Evolutionary conservation across 2,113 vertebrate species (phyloP), one percentile per base, ranked within the genome.

Genomic region (Nerophis ophidion): DNA sequence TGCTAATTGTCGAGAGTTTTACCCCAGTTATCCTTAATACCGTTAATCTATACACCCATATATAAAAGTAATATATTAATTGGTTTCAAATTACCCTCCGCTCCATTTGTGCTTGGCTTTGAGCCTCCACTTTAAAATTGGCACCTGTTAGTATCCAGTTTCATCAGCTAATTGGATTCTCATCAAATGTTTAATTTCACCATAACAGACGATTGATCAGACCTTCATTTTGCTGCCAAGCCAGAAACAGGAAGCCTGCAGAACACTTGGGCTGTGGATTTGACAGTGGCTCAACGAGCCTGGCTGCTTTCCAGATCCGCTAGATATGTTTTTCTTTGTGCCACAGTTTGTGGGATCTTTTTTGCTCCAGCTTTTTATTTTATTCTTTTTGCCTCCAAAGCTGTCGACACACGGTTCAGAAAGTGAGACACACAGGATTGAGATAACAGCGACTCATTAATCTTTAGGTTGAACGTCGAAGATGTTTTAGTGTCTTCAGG

Each of bases 101-200:
- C 40, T 66, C 42, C 8, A 64, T 57, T 54, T 57, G 50, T 53
- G 36, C 42, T 17, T 60, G 35, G 7, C 63, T 52, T 34, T 48
- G 47, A 55, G 19, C 16, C 49, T 48, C 51, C 5, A 58, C 16
- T 63, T 16, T 34, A 53, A 26, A 26, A 26, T 26, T 26, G 26
- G 26, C 26, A 26, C 47, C 51, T 54, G 13, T 63, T 52, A 33
- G 9, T 8, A 45, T 51, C 14, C 51, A 8, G 15, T 68, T 61
- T 65, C 33, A 51, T 7, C 5, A 45, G 40, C 59, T 48, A 1
- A 59, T 44, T 61, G 10, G 8, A 38, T 57, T 58, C 6, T 8
- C 26, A 7, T 56, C 42, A 58, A 53, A 38, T 0, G 53, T 36
- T 68, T 8, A 1, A 9, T 57, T 45, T 53, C 26, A 16, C 34